Evolutionary conservation across 2,888 invertebrate genomes (phyloP).

Genomic region (Brachycybe producta): DNA sequence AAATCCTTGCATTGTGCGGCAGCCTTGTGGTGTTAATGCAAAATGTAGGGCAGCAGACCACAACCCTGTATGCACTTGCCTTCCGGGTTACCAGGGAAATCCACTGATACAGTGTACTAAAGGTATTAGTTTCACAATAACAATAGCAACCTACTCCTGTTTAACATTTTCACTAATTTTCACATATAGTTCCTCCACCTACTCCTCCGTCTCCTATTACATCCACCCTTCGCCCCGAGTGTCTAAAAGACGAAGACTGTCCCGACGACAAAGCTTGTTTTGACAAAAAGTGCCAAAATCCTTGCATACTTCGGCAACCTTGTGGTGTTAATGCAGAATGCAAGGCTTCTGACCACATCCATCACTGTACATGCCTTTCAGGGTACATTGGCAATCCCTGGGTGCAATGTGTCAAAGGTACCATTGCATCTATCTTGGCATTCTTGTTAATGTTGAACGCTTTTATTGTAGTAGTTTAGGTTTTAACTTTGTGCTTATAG

Average conservation of each 20-base stretch:
- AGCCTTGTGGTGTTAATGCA: slow-evolving; percentile 24
- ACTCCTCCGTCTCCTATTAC: slow-evolving; percentile 11
- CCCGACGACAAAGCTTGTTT: slow-evolving; percentile 73
- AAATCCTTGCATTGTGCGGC: slow-evolving; percentile 11
- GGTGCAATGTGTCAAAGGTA: slow-evolving; percentile 12
- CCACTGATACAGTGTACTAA: slow-evolving; percentile 10
- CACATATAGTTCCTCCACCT: slow-evolving; percentile 6
- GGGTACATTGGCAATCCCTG: slow-evolving; percentile 16
- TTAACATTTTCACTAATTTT: neutral
- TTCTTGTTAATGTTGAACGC: neutral
- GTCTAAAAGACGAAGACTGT: slow-evolving; percentile 69
- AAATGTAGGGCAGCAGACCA: slow-evolving; percentile 24
- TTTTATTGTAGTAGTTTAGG: neutral
- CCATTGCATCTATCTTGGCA: neutral
- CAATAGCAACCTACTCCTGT: neutral
- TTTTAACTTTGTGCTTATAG: neutral
- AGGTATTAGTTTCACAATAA: neutral
- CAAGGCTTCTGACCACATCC: slow-evolving; percentile 43
- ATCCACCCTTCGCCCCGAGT: slow-evolving; percentile 42
- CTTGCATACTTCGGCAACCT: slow-evolving; percentile 59
- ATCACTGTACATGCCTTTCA: slow-evolving; percentile 7
- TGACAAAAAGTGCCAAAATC: slow-evolving; percentile 44
- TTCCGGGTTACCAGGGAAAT: slow-evolving; percentile 27
- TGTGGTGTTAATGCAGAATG: slow-evolving; percentile 74
- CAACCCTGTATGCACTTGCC: slow-evolving; percentile 25